Conservation (phyloP, 2,113 vertebrate genomes). For the Clarias macrocephalus region DNA sequence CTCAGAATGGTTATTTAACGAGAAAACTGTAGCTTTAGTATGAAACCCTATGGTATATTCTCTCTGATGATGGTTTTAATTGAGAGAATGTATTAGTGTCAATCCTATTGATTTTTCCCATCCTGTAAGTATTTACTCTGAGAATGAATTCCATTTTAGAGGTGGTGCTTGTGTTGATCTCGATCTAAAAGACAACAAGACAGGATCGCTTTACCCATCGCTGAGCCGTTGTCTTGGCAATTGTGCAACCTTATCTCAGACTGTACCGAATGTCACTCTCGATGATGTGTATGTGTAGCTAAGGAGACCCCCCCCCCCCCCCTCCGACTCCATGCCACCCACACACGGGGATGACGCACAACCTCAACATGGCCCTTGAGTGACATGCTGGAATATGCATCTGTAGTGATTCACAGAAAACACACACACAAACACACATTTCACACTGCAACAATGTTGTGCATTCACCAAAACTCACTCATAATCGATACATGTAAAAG, state of each 20-base stretch:
- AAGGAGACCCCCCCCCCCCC: conserved; percentile 18
- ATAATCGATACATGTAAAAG: neutral
- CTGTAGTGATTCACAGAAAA: conserved; percentile 51
- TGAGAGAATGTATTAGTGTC: neutral
- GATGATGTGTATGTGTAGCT: conserved; percentile 20
- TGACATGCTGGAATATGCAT: conserved; percentile 39
- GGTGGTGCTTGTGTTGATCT: conserved; percentile 1
- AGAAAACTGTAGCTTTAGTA: neutral
- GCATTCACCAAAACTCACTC: conserved; percentile 19
- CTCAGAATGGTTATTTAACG: neutral
- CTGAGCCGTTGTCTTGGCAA: conserved; percentile 32
- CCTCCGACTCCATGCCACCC: conserved; percentile 14
- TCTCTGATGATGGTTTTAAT: neutral
- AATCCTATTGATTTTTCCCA: neutral
- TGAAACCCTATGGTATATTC: neutral
- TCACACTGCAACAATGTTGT: conserved; percentile 21
- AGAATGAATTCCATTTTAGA: conserved; percentile 1
- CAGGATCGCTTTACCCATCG: conserved; percentile 10
- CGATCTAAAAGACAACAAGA: neutral
- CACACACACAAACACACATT: conserved; percentile 22
- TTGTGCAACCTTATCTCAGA: conserved; percentile 34
- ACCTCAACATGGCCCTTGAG: conserved; percentile 45
- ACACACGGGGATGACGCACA: conserved; percentile 48
- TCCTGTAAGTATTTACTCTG: neutral
- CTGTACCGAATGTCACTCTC: conserved; percentile 41